Percentiles rank a stretch among this genome's conserved stretches.
Evolutionary conservation across 2,888 invertebrate genomes (phyloP).

Genomic region (Macrosiphum euphorbiae): DNA sequence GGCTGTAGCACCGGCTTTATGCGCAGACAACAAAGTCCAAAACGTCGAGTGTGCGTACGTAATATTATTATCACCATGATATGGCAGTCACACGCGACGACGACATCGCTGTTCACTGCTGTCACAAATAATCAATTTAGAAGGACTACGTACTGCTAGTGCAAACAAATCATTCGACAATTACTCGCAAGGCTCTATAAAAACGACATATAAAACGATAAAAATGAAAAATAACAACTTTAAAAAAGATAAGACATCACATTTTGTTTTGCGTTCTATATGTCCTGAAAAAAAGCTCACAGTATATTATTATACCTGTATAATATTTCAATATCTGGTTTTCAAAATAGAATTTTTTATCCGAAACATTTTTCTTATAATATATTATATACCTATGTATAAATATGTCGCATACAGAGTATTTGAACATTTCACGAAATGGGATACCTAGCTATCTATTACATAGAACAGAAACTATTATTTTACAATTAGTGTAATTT

Average conservation of each 20-base stretch:
- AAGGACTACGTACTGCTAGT: not conserved
- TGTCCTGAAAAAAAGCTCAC: not conserved
- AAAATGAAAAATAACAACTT: slow-evolving; percentile 8
- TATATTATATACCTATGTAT: not conserved
- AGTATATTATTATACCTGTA: slow-evolving; percentile 1
- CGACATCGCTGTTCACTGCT: not conserved
- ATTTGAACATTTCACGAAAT: not conserved
- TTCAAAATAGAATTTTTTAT: not conserved
- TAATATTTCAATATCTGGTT: not conserved
- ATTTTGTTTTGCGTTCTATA: not conserved
- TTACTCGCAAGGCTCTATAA: not conserved
- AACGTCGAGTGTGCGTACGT: not conserved
- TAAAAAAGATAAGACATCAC: not conserved
- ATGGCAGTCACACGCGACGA: not conserved
- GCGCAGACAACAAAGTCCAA: not conserved
- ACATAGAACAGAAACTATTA: not conserved
- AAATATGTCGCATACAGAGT: not conserved
- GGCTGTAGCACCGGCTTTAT: no score
- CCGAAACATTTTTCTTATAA: not conserved
- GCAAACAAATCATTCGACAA: not conserved
- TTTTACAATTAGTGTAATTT: not conserved
- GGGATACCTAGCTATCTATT: not conserved
- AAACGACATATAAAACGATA: not conserved
- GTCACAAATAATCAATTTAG: not conserved
- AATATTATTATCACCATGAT: not conserved